These are phyloP conservation scores for Criorhina ranunculi DNA, from an alignment of 2,888 invertebrate genomes.

Conservation along the genomic window DNA sequence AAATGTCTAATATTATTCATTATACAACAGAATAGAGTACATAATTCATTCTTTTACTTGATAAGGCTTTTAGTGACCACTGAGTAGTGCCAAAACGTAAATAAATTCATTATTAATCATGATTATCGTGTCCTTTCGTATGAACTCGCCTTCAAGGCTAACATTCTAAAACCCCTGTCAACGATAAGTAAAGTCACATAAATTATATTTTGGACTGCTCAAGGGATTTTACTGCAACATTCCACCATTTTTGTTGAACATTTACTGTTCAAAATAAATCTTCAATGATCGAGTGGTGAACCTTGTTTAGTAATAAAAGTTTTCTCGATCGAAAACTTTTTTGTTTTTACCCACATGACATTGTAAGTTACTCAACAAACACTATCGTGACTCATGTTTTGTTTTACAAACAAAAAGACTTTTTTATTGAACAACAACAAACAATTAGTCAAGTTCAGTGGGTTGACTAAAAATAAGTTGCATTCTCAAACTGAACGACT, in stretches of 20 bases:
- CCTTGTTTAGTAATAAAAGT: slow-evolving; percentile 30
- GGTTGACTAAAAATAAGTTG: slow-evolving; percentile 43
- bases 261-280: neutral
- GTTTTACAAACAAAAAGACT: neutral
- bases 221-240: neutral
- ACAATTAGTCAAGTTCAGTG: slow-evolving; percentile 28
- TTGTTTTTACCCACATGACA: slow-evolving; percentile 14
- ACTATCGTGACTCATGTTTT: slow-evolving; percentile 19
- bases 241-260: neutral
- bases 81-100: slow-evolving; percentile 5
- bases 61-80: slow-evolving; percentile 21
- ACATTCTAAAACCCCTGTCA: slow-evolving; percentile 24
- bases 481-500: slow-evolving; percentile 20
- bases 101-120: slow-evolving; percentile 10
- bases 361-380: neutral
- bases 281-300: slow-evolving; percentile 22
- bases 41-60: neutral
- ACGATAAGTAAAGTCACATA: slow-evolving; percentile 13
- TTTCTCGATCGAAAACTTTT: neutral
- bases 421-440: neutral
- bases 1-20: neutral
- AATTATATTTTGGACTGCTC: neutral
- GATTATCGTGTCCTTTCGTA: slow-evolving; percentile 5
- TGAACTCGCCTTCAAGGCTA: neutral
- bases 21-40: slow-evolving; percentile 1